Evolutionary conservation across 1,140 invertebrate genomes (phyloP).

Genomic region (Trichoplusia ni): DNA sequence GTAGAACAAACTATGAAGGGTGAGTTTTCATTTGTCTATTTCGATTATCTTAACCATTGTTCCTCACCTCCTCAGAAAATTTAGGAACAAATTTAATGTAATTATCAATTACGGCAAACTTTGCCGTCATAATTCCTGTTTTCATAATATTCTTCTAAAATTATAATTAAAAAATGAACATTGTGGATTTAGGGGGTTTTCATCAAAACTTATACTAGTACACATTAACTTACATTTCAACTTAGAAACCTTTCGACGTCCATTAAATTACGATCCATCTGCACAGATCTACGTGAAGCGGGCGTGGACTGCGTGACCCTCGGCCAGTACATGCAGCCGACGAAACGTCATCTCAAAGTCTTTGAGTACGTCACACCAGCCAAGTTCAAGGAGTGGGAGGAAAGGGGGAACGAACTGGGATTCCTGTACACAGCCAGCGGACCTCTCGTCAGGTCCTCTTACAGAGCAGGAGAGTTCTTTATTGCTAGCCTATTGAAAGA

Average conservation of each 20-base stretch:
- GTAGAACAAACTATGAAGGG: constrained; percentile 92
- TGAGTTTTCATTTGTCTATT: constrained; percentile 43
- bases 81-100: too few relatives aligned
- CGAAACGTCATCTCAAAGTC: constrained; percentile 97
- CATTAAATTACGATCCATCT: too few relatives aligned
- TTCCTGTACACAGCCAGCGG: constrained; percentile 99
- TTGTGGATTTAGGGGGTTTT: too few relatives aligned
- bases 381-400: constrained; percentile 96
- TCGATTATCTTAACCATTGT: too few relatives aligned
- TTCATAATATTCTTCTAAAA: too few relatives aligned
- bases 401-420: constrained; percentile 91
- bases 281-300: constrained; percentile 86
- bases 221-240: too few relatives aligned
- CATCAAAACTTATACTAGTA: too few relatives aligned
- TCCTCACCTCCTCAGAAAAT: too few relatives aligned
- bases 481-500: constrained; percentile 90
- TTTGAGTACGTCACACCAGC: constrained; percentile 98
- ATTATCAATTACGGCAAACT: too few relatives aligned
- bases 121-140: too few relatives aligned
- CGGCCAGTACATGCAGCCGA: constrained; percentile 99
- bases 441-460: constrained; percentile 97
- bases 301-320: constrained; percentile 98
- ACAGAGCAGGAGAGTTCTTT: constrained; percentile 98
- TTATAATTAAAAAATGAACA: too few relatives aligned
- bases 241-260: too few relatives aligned